Evolutionary conservation across 2,797 vertebrate species (phyloP).

Genomic region (Lycodopsis pacificus): DNA sequence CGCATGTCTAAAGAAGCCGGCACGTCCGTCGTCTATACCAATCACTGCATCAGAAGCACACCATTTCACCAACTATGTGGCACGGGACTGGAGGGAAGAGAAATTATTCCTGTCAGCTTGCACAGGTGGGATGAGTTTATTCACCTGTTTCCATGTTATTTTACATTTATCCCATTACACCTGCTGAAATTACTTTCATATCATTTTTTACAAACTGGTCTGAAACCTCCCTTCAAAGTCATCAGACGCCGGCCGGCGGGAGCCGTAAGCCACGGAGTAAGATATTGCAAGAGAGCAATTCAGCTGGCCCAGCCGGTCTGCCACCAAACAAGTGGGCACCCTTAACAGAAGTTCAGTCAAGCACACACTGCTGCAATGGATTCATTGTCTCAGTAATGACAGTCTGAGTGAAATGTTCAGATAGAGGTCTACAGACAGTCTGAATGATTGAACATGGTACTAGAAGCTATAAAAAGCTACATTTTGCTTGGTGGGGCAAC

Average conservation of each 20-base stretch:
- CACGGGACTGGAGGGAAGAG: background rate
- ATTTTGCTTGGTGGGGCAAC: background rate
- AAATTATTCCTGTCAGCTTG: background rate
- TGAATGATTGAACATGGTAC: background rate
- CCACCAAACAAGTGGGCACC: constrained; percentile 13
- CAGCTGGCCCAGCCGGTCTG: constrained; percentile 35
- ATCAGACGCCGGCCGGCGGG: background rate
- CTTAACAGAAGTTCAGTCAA: constrained; percentile 13
- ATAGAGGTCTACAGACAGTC: background rate
- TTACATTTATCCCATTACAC: background rate
- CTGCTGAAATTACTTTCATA: background rate
- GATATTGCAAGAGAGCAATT: background rate
- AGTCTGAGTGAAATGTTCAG: background rate
- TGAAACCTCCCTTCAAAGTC: constrained; percentile 13
- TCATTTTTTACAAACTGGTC: background rate
- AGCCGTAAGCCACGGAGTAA: background rate
- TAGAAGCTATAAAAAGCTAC: background rate
- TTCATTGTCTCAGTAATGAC: background rate
- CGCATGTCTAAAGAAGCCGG: constrained; percentile 35
- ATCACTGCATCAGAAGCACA: constrained; percentile 33
- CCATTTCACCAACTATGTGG: constrained; percentile 23
- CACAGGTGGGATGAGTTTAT: constrained; percentile 17
- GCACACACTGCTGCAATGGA: constrained; percentile 23
- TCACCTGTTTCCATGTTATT: background rate
- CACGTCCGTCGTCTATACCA: constrained; percentile 33